A percentile compares a stretch with the other conserved stretches of the same genome.
Evolutionary conservation across 92 coral and sea anemone species (phyloP).

Genomic region (Paramuricea clavata): DNA sequence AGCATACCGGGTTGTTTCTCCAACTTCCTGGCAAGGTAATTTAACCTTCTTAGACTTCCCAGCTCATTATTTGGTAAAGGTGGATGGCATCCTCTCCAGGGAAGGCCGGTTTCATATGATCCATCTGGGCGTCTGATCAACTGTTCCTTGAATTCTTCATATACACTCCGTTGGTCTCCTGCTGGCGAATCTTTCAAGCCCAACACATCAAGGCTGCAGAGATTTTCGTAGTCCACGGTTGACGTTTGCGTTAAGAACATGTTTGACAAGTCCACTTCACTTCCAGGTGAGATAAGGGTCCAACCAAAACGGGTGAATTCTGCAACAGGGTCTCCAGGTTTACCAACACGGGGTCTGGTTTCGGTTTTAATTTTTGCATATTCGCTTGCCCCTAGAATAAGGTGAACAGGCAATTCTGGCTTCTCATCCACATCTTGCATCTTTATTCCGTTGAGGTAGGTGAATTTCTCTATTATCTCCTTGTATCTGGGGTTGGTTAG

Average conservation of each 20-base stretch:
- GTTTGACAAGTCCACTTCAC: conserved; percentile 34
- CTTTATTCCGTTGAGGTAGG: conserved; percentile 46
- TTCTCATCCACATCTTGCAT: conserved; percentile 60
- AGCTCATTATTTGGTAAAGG: conserved; percentile 50
- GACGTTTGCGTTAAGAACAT: conserved; percentile 57
- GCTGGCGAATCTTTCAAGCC: no score
- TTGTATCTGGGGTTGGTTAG: conserved; percentile 56
- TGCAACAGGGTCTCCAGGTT: conserved; percentile 66
- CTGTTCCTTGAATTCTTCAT: conserved; percentile 68
- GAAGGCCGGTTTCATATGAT: conserved; percentile 71
- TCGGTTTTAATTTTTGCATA: conserved; percentile 71
- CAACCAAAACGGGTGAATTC: conserved; percentile 64
- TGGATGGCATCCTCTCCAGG: conserved; percentile 55
- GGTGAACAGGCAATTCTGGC: conserved; percentile 60
- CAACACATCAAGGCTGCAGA: no score
- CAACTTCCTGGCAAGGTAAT: no score
- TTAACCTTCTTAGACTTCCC: conserved; percentile 65
- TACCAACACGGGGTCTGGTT: conserved; percentile 47
- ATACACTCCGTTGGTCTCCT: no score
- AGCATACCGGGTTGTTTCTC: no score
- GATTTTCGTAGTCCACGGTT: conserved; percentile 64
- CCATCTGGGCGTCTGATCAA: conserved; percentile 52
- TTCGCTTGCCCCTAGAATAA: conserved; percentile 77
- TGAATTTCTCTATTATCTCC: conserved; percentile 55
- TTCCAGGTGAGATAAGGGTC: conserved; percentile 67